These are phyloP conservation scores for Neodiprion virginianus DNA, from an alignment of 1,140 invertebrate genomes.

Conservation along the genomic window DNA sequence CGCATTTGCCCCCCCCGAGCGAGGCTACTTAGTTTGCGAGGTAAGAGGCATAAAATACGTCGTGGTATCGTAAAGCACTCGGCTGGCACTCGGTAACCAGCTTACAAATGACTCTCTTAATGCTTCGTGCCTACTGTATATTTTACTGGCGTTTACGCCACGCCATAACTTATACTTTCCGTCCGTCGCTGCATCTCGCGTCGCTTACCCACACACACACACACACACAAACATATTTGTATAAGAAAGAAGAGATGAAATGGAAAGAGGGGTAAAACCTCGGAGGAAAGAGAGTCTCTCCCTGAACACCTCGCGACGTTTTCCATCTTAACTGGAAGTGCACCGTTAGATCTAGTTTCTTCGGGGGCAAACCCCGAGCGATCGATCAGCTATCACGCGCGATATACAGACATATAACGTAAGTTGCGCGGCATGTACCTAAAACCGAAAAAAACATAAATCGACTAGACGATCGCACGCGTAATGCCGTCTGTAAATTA, in stretches of 20 bases:
- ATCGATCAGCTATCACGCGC: slow-evolving; percentile 15
- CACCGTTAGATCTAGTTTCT: slow-evolving; percentile 30
- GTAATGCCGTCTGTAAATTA: background rate
- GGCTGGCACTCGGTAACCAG: slow-evolving; percentile 27
- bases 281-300: background rate
- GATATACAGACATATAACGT: too few species aligned
- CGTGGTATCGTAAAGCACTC: slow-evolving; percentile 17
- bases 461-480: background rate
- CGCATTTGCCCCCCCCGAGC: background rate
- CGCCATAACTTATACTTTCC: slow-evolving; percentile 34
- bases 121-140: slow-evolving; percentile 35
- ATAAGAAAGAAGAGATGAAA: background rate
- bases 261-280: background rate
- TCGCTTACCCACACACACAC: too few species aligned
- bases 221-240: too few species aligned
- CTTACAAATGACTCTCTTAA: slow-evolving; percentile 44
- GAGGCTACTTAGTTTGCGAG: slow-evolving; percentile 7
- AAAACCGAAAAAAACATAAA: background rate
- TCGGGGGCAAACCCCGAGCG: slow-evolving; percentile 19
- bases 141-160: slow-evolving; percentile 30
- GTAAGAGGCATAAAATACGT: slow-evolving; percentile 31
- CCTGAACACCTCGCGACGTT: slow-evolving; percentile 12
- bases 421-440: background rate
- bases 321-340: slow-evolving; percentile 28
- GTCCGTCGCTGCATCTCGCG: background rate